Conservation (phyloP, 2,113 vertebrate genomes). For the Takifugu flavidus region DNA sequence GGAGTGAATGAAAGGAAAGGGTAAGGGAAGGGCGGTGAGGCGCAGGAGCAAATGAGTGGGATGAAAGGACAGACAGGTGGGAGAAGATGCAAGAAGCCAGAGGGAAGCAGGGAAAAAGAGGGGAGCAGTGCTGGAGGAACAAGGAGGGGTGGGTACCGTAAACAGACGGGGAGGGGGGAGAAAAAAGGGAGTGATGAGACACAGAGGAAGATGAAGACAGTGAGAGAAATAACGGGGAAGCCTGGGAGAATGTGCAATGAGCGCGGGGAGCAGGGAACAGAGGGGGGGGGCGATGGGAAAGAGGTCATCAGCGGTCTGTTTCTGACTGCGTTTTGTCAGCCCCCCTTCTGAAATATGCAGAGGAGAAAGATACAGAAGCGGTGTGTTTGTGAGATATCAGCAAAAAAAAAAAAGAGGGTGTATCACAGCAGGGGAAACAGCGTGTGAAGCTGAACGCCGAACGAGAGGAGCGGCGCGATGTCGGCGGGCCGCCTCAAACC, state of each 20-base stretch:
- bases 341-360: conserved; percentile 64
- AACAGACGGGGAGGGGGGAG: conserved; percentile 42
- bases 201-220: conserved; percentile 35
- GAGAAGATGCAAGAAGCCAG: conserved; percentile 34
- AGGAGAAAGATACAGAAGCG: conserved; percentile 34
- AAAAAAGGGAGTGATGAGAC: neutral
- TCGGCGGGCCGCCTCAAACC: conserved; percentile 18
- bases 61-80: conserved; percentile 57
- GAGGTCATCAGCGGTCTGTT: conserved; percentile 66
- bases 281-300: conserved; percentile 43
- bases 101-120: conserved; percentile 26
- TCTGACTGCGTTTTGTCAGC: conserved; percentile 52
- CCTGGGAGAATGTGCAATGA: conserved; percentile 30
- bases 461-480: conserved; percentile 20
- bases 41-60: conserved; percentile 39
- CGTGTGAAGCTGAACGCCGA: conserved; percentile 42
- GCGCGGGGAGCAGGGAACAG: neutral
- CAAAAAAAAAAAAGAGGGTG: conserved; percentile 29
- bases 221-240: conserved; percentile 53
- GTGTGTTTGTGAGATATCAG: conserved; percentile 20
- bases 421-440: conserved; percentile 38
- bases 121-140: conserved; percentile 22
- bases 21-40: conserved; percentile 44
- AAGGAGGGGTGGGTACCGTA: conserved; percentile 33
- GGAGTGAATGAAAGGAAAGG: conserved; percentile 43